Conservation (phyloP, 2,888 invertebrate species). For the Invenusta paracnida region DNA sequence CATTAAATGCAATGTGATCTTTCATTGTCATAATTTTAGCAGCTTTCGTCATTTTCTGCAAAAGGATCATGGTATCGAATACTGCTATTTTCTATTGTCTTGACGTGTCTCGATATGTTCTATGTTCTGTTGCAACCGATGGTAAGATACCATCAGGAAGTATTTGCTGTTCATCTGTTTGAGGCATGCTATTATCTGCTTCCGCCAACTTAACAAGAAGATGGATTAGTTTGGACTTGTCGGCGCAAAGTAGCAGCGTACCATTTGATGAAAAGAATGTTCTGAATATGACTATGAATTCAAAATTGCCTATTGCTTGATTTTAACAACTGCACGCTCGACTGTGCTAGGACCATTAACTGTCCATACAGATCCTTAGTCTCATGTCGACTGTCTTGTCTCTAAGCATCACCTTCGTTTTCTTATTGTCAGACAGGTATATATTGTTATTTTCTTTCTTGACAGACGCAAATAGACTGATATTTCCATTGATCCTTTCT, state of each 20-base stretch:
- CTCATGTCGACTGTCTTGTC: constrained; percentile 42
- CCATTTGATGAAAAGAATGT: constrained; percentile 38
- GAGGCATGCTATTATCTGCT: background rate
- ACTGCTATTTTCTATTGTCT: background rate
- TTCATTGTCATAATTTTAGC: background rate
- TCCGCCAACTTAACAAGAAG: background rate
- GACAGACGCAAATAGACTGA: constrained; percentile 44
- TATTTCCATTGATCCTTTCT: constrained; percentile 45
- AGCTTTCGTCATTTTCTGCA: background rate
- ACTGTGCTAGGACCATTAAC: constrained; percentile 39
- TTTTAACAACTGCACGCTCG: constrained; percentile 31
- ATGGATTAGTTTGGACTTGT: background rate
- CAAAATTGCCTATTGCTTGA: constrained; percentile 34
- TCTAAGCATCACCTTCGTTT: background rate
- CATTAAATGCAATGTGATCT: background rate
- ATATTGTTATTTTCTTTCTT: constrained; percentile 42
- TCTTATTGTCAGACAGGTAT: constrained; percentile 42
- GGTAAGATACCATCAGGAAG: background rate
- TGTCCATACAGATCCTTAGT: constrained; percentile 40
- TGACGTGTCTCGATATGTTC: background rate
- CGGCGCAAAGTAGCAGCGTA: background rate
- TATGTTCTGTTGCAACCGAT: background rate
- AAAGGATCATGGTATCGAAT: background rate
- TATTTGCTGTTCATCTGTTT: background rate
- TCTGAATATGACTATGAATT: constrained; percentile 36